Conservation (phyloP, 2,797 vertebrate genomes). For the Crossoptilon crossoptilon region DNA sequence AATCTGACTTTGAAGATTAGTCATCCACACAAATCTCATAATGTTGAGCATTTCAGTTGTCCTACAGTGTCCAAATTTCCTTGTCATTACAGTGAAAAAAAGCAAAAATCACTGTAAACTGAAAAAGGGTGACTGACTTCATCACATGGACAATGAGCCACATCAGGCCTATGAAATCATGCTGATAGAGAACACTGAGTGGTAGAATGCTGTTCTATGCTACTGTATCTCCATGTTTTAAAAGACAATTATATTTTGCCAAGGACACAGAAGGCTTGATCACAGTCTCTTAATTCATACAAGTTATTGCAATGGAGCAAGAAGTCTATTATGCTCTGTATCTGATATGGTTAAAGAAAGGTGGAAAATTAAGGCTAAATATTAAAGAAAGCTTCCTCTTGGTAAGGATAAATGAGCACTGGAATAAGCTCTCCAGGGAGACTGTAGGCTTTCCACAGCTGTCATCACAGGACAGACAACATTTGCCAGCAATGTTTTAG, state of each 20-base stretch:
- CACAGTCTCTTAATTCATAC: background rate
- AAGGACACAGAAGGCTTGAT: background rate
- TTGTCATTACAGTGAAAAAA: background rate
- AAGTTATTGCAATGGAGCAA: background rate
- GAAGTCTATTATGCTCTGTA: background rate
- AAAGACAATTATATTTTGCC: background rate
- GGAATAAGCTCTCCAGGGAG: background rate
- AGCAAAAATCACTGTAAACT: background rate
- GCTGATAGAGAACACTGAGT: background rate
- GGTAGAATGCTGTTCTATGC: background rate
- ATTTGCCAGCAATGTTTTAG: background rate
- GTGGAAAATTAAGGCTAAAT: background rate
- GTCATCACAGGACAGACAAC: background rate
- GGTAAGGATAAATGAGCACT: background rate
- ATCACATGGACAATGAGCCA: background rate
- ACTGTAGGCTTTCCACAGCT: background rate
- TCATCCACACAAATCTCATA: background rate
- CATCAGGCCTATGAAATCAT: background rate
- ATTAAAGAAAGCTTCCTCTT: background rate
- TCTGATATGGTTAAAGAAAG: background rate
- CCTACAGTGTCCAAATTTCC: background rate
- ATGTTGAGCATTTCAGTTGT: background rate
- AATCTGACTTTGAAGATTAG: background rate
- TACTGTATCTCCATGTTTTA: fast-evolving
- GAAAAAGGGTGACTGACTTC: background rate